phyloP scores from a whole-genome alignment of 23 tunicate species.

The Halocynthia roretzi region DNA sequence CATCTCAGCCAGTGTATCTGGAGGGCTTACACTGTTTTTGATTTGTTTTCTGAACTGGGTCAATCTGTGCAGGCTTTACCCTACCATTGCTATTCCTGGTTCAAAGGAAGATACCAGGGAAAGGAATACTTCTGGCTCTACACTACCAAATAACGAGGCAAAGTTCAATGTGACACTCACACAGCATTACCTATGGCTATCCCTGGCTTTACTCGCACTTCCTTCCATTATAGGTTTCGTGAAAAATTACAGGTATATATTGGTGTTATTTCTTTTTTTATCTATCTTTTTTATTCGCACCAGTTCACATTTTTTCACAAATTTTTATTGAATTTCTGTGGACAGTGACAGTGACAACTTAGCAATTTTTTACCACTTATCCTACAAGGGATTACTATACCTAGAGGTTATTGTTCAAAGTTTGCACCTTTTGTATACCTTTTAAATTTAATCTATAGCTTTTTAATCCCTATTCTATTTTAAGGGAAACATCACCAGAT shows the following conservation, averaged over 20 bases:
- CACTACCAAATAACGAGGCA: background rate
- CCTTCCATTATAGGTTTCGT: slow-evolving; percentile 3
- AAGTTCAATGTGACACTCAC: slow-evolving; percentile 7
- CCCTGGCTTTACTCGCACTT: background rate
- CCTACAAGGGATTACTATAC: no score
- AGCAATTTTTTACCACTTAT: no score
- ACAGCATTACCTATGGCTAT: slow-evolving; percentile 9
- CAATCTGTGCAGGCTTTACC: background rate
- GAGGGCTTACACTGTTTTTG: slow-evolving; percentile 50
- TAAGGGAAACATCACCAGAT: slow-evolving; percentile 15
- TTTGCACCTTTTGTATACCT: background rate
- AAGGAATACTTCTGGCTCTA: background rate
- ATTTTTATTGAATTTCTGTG: no score
- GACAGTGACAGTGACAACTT: no score
- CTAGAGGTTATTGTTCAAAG: no score
- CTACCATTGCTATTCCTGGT: no score
- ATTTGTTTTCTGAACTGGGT: slow-evolving; percentile 21
- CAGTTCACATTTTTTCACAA: no score
- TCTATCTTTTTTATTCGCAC: background rate
- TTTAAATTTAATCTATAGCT: no score
- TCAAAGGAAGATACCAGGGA: background rate
- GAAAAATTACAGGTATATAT: slow-evolving; percentile 7
- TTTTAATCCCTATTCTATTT: slow-evolving; percentile 8
- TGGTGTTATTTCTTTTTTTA: background rate
- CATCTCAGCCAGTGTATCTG: background rate